Percentiles rank a stretch among this genome's conserved stretches.
Evolutionary conservation across 2,888 invertebrate genomes (phyloP).

Genomic region (Catocala sponsa): DNA sequence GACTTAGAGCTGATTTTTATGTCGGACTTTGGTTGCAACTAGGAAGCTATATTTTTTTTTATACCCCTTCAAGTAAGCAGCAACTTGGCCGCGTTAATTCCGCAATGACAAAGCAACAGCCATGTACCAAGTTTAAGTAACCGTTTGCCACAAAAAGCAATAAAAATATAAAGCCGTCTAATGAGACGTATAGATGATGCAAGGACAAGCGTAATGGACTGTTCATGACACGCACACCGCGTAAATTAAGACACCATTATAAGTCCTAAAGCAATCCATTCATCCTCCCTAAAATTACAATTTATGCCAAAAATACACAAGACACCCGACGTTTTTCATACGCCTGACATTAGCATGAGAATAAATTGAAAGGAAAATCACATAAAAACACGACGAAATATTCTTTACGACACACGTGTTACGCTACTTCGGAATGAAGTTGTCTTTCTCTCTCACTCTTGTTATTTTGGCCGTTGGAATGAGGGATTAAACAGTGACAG

Average conservation of each 20-base stretch:
- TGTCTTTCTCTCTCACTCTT: neutral
- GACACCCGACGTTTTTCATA: conserved; percentile 5
- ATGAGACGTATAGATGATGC: neutral
- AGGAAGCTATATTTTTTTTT: too few species aligned
- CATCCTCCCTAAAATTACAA: conserved; percentile 4
- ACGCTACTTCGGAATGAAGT: neutral
- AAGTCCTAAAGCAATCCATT: neutral
- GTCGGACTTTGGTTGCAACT: too few species aligned
- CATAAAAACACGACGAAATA: conserved; percentile 27
- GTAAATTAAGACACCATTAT: conserved; percentile 5
- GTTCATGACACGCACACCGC: neutral
- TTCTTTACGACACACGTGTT: conserved; percentile 12
- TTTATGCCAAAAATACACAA: conserved; percentile 5
- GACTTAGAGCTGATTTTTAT: too few species aligned
- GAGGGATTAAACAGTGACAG: neutral
- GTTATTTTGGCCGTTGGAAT: neutral
- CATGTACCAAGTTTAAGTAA: too few species aligned
- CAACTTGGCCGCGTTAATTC: too few species aligned
- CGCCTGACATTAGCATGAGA: conserved; percentile 6
- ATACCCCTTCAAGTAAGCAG: too few species aligned
- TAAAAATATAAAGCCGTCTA: neutral
- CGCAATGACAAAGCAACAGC: too few species aligned
- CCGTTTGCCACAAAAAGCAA: too few species aligned
- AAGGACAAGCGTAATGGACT: neutral
- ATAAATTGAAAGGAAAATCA: conserved; percentile 19